Evolutionary conservation across 2,797 vertebrate species (phyloP).

Genomic region (Smutsia temminckii): DNA sequence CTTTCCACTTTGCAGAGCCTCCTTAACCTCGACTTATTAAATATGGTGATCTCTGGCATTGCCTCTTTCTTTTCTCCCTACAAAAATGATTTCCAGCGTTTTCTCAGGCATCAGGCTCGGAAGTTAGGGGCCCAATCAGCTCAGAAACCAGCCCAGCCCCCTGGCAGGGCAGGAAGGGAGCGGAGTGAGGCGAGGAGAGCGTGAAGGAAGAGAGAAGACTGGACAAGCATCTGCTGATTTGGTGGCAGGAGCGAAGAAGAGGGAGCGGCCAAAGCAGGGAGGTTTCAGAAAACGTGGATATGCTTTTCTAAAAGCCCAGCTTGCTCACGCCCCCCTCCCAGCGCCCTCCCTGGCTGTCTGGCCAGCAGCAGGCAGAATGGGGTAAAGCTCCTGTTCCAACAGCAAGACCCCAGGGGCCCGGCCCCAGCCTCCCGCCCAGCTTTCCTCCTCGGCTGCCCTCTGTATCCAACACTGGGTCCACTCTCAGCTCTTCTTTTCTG

Average conservation of each 20-base stretch:
- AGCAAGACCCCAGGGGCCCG: neutral
- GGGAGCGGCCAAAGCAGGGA: neutral
- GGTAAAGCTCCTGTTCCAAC: neutral
- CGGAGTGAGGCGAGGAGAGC: no score
- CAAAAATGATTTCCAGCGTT: neutral
- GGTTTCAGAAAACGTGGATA: neutral
- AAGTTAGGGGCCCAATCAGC: neutral
- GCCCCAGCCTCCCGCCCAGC: accelerated
- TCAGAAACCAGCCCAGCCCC: neutral
- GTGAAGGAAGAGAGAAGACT: neutral
- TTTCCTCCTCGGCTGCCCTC: neutral
- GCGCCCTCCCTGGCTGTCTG: neutral
- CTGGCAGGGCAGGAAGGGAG: no score
- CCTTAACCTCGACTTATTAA: neutral
- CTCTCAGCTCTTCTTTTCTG: neutral
- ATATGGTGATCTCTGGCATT: neutral
- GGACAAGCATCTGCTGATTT: neutral
- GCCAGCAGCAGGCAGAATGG: neutral
- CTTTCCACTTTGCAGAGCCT: neutral
- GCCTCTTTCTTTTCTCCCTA: neutral
- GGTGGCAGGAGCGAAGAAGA: neutral
- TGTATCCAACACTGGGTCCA: neutral
- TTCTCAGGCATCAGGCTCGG: neutral
- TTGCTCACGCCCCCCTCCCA: neutral
- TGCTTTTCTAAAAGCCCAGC: neutral